Evolutionary conservation across 2,113 vertebrate genomes (phyloP).

Genomic region (Cyanistes caeruleus): DNA sequence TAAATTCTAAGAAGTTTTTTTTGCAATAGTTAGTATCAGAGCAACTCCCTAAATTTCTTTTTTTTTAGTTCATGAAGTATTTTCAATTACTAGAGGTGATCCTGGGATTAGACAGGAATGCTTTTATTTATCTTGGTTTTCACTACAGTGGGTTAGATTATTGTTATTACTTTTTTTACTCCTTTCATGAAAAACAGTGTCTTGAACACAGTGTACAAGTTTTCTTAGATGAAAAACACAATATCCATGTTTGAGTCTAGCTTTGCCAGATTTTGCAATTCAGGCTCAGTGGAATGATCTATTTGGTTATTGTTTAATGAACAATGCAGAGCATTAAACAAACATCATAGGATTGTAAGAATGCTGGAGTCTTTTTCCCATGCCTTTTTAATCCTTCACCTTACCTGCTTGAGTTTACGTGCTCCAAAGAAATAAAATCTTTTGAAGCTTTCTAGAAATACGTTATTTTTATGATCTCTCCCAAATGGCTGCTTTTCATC

Average conservation of each 20-base stretch:
- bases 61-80: neutral
- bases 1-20: neutral
- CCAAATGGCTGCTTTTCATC: neutral
- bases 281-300: slow-evolving; percentile 11
- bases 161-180: neutral
- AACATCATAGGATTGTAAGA: neutral
- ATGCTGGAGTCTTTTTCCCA: neutral
- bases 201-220: neutral
- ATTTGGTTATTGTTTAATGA: slow-evolving; percentile 51
- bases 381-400: neutral
- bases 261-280: slow-evolving; percentile 23
- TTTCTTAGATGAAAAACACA: neutral
- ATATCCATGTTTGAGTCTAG: neutral
- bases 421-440: neutral
- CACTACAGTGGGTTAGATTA: neutral
- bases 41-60: neutral
- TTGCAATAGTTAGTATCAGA: neutral
- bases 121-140: neutral
- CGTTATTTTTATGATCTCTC: neutral
- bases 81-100: neutral
- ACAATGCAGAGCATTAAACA: slow-evolving; percentile 1
- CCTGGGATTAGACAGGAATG: neutral
- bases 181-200: neutral
- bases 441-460: neutral
- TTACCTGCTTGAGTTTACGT: neutral